Conservation (phyloP, 2,113 vertebrate genomes). For the Felis chaus region DNA sequence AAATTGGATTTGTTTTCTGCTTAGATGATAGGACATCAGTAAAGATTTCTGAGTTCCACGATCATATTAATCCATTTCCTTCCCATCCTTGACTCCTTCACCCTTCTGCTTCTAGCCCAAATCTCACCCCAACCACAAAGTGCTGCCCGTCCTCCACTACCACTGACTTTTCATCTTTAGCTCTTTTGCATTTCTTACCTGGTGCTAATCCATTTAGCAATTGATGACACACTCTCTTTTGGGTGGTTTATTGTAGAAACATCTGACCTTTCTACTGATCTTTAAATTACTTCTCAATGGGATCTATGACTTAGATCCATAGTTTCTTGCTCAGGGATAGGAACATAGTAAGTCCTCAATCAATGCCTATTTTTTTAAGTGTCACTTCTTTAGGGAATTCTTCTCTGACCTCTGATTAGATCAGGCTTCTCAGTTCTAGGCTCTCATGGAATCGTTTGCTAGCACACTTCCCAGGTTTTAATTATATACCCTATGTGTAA, state of each 20-base stretch:
- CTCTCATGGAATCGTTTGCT: not conserved
- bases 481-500: not conserved
- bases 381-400: not conserved
- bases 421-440: not conserved
- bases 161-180: not conserved
- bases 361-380: not conserved
- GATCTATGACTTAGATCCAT: not conserved
- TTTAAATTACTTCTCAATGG: not conserved
- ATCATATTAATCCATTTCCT: not conserved
- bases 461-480: not conserved
- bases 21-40: not conserved
- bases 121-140: not conserved
- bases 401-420: not conserved
- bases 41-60: not conserved
- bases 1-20: not conserved
- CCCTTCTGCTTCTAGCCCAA: not conserved
- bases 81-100: not conserved
- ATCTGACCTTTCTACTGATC: not conserved
- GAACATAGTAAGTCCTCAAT: not conserved
- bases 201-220: not conserved
- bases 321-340: not conserved
- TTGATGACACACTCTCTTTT: not conserved
- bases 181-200: not conserved
- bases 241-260: constrained; percentile 25
- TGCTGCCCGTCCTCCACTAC: not conserved